A percentile compares a stretch with the other conserved stretches of the same genome.
phyloP scores from a whole-genome alignment of 2,888 invertebrate genomes.

The Drosophila picticornis region DNA sequence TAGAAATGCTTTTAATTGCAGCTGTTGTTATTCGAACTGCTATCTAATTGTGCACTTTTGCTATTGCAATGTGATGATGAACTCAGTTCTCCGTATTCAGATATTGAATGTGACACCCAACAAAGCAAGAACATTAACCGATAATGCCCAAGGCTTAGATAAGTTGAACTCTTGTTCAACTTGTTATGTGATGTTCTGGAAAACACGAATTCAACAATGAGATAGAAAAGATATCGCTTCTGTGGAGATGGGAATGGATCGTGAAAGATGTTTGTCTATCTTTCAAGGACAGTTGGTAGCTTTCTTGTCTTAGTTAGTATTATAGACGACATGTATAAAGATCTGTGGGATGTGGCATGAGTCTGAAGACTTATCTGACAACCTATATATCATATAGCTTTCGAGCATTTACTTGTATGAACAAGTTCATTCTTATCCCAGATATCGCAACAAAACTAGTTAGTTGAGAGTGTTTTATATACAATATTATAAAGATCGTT shows the following conservation, averaged over 20 bases:
- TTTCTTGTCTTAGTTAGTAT: not conserved
- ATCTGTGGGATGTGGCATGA: not conserved
- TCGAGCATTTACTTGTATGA: not conserved
- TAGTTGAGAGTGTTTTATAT: not conserved
- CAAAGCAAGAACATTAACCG: slow-evolving; percentile 17
- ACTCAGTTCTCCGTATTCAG: slow-evolving; percentile 4
- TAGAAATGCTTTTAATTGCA: slow-evolving; percentile 15
- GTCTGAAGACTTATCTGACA: not conserved
- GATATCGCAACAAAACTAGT: not conserved
- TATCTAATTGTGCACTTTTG: slow-evolving; percentile 16
- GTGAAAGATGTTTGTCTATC: not conserved
- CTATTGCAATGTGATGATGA: slow-evolving; percentile 23
- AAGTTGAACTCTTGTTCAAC: not conserved
- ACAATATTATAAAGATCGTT: not conserved
- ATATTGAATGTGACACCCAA: not conserved
- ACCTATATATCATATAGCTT: not conserved
- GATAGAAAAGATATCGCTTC: not conserved
- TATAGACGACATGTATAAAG: no score
- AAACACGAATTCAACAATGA: not conserved
- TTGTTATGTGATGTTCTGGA: not conserved
- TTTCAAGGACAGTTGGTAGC: not conserved
- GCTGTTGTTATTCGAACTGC: slow-evolving; percentile 10
- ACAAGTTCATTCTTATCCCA: not conserved
- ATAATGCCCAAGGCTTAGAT: slow-evolving; percentile 11
- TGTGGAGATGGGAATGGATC: not conserved